Evolutionary conservation across 2,113 vertebrate genomes (phyloP).

Genomic region (Puntigrus tetrazona): DNA sequence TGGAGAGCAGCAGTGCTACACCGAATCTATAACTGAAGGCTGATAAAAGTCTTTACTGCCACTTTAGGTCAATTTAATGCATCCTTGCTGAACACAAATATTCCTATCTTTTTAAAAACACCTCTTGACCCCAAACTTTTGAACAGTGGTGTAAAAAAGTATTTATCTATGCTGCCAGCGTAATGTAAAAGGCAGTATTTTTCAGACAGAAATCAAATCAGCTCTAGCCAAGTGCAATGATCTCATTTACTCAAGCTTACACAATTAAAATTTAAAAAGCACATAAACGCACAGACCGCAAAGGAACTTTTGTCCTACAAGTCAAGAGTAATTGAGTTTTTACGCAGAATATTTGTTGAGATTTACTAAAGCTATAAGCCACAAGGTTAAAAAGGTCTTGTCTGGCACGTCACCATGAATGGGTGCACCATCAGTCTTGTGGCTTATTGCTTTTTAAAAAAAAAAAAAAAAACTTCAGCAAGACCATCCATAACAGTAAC

Average conservation of each 20-base stretch:
- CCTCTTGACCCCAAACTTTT: background rate
- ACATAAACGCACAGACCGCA: background rate
- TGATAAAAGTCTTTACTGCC: background rate
- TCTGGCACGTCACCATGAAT: background rate
- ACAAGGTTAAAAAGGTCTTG: background rate
- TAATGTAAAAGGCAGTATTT: background rate
- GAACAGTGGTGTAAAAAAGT: background rate
- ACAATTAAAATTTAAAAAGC: background rate
- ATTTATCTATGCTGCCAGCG: background rate
- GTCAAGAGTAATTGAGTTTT: background rate
- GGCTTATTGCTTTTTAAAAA: background rate
- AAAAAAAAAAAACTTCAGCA: background rate
- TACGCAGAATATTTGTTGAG: background rate
- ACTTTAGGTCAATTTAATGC: background rate
- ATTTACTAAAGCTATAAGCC: background rate
- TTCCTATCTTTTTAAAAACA: background rate
- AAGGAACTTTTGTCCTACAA: background rate
- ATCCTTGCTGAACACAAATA: background rate
- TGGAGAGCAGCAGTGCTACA: background rate
- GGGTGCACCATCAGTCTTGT: background rate
- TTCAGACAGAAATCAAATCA: background rate
- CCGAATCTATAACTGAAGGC: background rate
- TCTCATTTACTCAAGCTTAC: background rate
- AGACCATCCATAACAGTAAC: background rate
- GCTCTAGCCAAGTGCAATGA: background rate